Evolutionary conservation across 2,113 vertebrate genomes (phyloP).

Genomic region (Desmodus rotundus): DNA sequence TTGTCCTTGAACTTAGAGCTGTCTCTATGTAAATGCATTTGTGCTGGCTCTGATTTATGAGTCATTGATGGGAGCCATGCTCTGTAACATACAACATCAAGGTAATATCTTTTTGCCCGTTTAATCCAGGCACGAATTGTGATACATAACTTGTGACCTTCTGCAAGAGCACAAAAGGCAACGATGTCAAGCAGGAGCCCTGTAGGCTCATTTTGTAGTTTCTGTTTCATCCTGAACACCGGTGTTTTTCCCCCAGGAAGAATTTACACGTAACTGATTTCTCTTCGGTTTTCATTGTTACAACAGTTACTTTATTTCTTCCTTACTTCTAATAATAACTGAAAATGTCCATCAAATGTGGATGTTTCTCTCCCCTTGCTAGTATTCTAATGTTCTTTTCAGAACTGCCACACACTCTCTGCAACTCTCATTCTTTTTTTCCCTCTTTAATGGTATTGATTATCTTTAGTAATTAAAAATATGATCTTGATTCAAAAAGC

Average conservation of each 20-base stretch:
- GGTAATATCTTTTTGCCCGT: slow-evolving; percentile 54
- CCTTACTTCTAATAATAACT: neutral
- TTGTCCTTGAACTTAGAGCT: slow-evolving; percentile 68
- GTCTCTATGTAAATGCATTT: slow-evolving; percentile 72
- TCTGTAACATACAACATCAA: slow-evolving; percentile 52
- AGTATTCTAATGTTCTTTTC: neutral
- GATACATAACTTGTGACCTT: slow-evolving; percentile 50
- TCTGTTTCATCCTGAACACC: neutral
- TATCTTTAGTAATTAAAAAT: neutral
- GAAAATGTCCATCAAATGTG: neutral
- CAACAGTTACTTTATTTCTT: slow-evolving; percentile 21
- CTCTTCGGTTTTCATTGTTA: slow-evolving; percentile 27
- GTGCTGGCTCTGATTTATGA: slow-evolving; percentile 62
- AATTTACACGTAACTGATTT: slow-evolving; percentile 35
- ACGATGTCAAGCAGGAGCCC: slow-evolving; percentile 14
- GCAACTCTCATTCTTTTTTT: neutral
- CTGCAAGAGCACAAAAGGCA: slow-evolving; percentile 46
- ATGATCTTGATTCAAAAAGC: neutral
- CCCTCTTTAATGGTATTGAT: neutral
- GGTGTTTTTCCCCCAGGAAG: slow-evolving; percentile 45
- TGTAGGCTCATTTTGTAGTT: slow-evolving; percentile 3
- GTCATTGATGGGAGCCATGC: slow-evolving; percentile 60
- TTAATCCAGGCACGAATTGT: slow-evolving; percentile 49
- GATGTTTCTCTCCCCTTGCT: neutral
- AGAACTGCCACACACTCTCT: neutral